Conservation (phyloP, 2,797 vertebrate genomes). For the Valencia hispanica region DNA sequence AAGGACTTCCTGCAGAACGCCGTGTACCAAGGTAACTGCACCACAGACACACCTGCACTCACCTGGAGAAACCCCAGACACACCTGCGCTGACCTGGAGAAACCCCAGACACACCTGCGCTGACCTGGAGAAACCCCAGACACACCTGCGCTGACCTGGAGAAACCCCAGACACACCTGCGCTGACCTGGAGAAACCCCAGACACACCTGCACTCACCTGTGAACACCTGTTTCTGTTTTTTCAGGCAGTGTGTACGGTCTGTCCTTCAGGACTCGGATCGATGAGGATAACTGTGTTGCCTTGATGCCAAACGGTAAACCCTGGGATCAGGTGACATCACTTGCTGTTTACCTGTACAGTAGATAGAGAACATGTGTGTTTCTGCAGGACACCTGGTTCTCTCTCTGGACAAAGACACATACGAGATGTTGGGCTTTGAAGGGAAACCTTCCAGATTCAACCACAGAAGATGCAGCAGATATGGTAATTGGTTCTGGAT, state of each 20-base stretch:
- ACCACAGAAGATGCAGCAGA: conserved; percentile 82
- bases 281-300: conserved; percentile 90
- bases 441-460: conserved; percentile 86
- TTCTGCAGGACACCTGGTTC: conserved; percentile 57
- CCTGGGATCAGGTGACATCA: not conserved
- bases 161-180: not conserved
- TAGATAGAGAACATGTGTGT: not conserved
- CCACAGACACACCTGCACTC: too few relatives aligned
- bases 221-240: not conserved
- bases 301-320: conserved; percentile 87
- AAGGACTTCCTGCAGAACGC: conserved; percentile 80
- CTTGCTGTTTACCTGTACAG: not conserved
- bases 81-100: not conserved
- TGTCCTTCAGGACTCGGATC: conserved; percentile 86
- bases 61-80: too few relatives aligned
- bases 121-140: too few relatives aligned
- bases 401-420: conserved; percentile 87
- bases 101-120: not conserved
- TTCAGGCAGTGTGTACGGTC: conserved; percentile 85
- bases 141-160: not conserved
- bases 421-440: conserved; percentile 91
- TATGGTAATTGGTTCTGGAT: conserved; percentile 76
- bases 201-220: not conserved
- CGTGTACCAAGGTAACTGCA: conserved; percentile 83
- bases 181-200: not conserved